Percentiles rank a stretch among this genome's conserved stretches.
phyloP scores from a whole-genome alignment of 2,113 vertebrate genomes.

The Fregetta grallaria region DNA sequence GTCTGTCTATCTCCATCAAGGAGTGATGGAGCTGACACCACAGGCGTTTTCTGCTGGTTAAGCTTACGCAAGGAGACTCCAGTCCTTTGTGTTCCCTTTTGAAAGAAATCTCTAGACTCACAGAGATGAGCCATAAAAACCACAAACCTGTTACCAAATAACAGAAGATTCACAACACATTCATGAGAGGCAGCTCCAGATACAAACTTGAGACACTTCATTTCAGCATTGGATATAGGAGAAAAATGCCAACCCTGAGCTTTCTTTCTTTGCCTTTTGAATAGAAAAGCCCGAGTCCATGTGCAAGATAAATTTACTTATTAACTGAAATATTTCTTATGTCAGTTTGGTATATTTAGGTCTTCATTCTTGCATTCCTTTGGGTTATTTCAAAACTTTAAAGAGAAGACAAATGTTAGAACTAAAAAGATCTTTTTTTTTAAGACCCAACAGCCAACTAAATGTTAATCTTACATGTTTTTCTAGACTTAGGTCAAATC shows the following conservation, averaged over 20 bases:
- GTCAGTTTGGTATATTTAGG: background rate
- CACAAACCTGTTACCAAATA: background rate
- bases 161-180: background rate
- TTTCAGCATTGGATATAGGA: background rate
- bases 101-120: background rate
- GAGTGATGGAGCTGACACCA: background rate
- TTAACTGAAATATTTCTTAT: constrained; percentile 17
- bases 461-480: constrained; percentile 6
- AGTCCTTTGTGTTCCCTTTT: background rate
- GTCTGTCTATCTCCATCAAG: background rate
- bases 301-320: background rate
- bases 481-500: constrained; percentile 28
- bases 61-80: background rate
- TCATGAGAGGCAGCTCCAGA: background rate
- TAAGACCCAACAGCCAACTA: background rate
- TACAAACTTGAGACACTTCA: background rate
- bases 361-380: constrained; percentile 17
- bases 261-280: background rate
- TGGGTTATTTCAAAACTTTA: constrained; percentile 43
- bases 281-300: background rate
- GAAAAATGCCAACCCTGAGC: background rate
- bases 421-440: background rate
- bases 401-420: constrained; percentile 16
- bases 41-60: background rate
- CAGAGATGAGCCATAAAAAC: background rate